These are phyloP conservation scores for Melitaea athalia DNA, from an alignment of 2,888 invertebrate genomes.

Conservation along the genomic window DNA sequence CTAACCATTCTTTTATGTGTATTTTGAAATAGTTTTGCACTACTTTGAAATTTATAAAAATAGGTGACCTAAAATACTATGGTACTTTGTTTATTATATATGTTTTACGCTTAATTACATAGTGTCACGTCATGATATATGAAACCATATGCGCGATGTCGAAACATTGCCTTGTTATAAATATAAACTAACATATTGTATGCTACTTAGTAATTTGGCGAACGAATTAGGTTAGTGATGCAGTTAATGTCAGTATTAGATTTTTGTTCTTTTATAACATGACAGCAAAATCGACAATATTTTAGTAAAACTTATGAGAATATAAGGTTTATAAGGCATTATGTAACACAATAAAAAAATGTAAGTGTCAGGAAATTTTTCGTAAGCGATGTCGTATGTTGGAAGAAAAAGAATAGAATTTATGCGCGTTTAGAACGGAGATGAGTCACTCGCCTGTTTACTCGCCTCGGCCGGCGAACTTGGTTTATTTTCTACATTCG, in stretches of 20 bases:
- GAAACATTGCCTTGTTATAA: slow-evolving; percentile 23
- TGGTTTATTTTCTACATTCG: slow-evolving; percentile 38
- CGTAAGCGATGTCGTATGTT: slow-evolving; percentile 10
- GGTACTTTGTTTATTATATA: background rate
- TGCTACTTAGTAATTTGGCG: slow-evolving; percentile 20
- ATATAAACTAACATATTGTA: slow-evolving; percentile 19
- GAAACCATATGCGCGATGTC: slow-evolving; percentile 28
- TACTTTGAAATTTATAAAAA: background rate
- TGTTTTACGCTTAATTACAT: slow-evolving; percentile 2
- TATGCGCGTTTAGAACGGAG: slow-evolving; percentile 42
- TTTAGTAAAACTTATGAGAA: background rate
- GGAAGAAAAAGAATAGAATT: slow-evolving; percentile 2
- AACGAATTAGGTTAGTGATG: slow-evolving; percentile 26
- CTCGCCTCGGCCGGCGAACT: slow-evolving; percentile 44
- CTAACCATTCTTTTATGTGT: no score
- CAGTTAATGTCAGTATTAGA: slow-evolving; percentile 12
- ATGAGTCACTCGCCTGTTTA: slow-evolving; percentile 53
- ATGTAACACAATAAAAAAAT: no score
- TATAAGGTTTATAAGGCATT: background rate
- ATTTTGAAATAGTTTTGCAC: no score
- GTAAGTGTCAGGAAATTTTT: slow-evolving; percentile 1
- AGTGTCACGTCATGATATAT: slow-evolving; percentile 18
- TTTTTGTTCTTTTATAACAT: slow-evolving; percentile 5
- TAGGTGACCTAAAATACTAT: background rate
- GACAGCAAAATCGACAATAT: background rate